A percentile compares a stretch with the other conserved stretches of the same genome.
Conservation (phyloP, 2,797 vertebrate genomes). For the Betta splendens region DNA sequence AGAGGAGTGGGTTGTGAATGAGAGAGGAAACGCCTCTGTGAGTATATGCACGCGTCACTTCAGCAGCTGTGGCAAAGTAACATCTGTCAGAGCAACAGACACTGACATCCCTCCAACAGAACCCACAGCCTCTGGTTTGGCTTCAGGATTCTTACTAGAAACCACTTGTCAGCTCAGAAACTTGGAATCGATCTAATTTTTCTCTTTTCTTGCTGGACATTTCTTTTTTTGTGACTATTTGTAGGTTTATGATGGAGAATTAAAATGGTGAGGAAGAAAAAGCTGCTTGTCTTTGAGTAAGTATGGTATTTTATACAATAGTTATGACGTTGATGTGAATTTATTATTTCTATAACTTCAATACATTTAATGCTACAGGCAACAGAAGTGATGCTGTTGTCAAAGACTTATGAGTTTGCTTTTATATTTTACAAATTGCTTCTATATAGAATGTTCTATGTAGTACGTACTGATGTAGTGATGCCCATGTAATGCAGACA, state of each 20-base stretch:
- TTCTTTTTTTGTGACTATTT: conserved; percentile 40
- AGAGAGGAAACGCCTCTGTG: conserved; percentile 41
- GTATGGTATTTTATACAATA: conserved; percentile 41
- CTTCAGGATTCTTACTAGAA: conserved; percentile 39
- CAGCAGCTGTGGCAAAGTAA: conserved; percentile 41
- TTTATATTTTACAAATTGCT: neutral
- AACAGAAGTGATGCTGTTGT: neutral
- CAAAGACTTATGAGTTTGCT: neutral
- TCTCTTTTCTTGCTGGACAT: conserved; percentile 29
- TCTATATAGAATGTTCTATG: neutral
- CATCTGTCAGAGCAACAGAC: conserved; percentile 54
- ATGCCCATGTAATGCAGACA: neutral
- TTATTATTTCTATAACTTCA: neutral
- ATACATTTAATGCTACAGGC: neutral
- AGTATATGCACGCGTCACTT: conserved; percentile 33
- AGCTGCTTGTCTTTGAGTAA: conserved; percentile 76
- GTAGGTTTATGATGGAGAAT: conserved; percentile 74
- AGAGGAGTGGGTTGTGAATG: conserved; percentile 35
- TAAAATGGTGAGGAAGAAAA: conserved; percentile 80
- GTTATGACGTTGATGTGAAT: neutral
- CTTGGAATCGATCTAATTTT: conserved; percentile 12
- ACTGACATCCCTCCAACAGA: conserved; percentile 56
- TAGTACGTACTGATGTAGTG: neutral
- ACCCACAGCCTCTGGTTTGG: conserved; percentile 48
- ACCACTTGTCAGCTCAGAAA: conserved; percentile 23